A percentile compares a stretch with the other conserved stretches of the same genome.
phyloP scores from a whole-genome alignment of 2,797 vertebrate genomes.

The Selene dorsalis region DNA sequence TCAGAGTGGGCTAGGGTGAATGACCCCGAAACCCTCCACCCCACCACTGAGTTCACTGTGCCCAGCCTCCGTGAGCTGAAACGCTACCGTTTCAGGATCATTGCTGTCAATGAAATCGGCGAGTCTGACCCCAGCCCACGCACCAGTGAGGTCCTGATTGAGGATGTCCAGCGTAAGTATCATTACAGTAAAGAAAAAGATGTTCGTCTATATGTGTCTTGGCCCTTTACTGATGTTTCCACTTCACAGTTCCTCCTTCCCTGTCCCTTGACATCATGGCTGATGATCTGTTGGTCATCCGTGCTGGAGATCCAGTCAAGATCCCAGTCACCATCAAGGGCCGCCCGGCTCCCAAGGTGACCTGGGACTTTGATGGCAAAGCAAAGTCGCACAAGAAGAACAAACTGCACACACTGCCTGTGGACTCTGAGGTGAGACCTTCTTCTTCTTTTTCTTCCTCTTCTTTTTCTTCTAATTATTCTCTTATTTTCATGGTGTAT shows the following conservation, averaged over 20 bases:
- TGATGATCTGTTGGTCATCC: constrained; percentile 89
- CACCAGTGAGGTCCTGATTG: constrained; percentile 90
- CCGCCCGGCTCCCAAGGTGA: constrained; percentile 93
- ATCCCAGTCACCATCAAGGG: constrained; percentile 93
- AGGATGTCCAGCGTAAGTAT: constrained; percentile 91
- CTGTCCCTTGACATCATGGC: constrained; percentile 89
- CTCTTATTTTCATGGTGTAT: not conserved
- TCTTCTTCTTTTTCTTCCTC: too few relatives aligned
- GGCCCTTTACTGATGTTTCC: not conserved
- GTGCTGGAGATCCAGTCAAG: constrained; percentile 91
- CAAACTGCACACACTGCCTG: constrained; percentile 91
- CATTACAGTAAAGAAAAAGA: too few relatives aligned
- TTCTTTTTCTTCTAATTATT: not conserved
- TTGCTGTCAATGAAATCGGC: constrained; percentile 96
- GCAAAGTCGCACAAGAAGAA: constrained; percentile 93
- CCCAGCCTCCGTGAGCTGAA: constrained; percentile 93
- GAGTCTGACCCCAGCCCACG: constrained; percentile 96
- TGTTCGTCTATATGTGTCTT: not conserved
- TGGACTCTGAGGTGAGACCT: constrained; percentile 91
- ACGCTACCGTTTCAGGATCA: constrained; percentile 94
- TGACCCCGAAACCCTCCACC: constrained; percentile 89
- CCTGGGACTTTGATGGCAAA: constrained; percentile 96
- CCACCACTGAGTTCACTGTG: constrained; percentile 92
- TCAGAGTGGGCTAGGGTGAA: constrained; percentile 91
- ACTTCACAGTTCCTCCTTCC: constrained; percentile 83